phyloP scores from a whole-genome alignment of 2,797 vertebrate genomes.

The Vespertilio murinus region DNA sequence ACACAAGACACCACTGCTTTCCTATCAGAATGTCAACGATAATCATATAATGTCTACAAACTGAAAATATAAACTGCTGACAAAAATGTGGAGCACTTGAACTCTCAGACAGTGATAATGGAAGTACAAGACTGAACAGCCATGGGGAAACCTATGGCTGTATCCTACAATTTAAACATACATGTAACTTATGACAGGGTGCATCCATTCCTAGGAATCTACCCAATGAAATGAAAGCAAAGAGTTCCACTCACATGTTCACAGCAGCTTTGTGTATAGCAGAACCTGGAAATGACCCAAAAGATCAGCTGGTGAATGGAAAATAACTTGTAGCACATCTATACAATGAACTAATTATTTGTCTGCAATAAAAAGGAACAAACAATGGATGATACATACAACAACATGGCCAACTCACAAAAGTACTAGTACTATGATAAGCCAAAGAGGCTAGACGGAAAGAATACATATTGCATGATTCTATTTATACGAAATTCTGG shows the following conservation, averaged over 20 bases:
- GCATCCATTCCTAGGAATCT: neutral
- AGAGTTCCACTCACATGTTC: neutral
- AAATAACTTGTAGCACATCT: neutral
- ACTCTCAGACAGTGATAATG: neutral
- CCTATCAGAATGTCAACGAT: neutral
- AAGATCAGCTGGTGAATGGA: neutral
- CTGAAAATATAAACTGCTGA: neutral
- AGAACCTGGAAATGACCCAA: neutral
- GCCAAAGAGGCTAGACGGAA: neutral
- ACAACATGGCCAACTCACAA: neutral
- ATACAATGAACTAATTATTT: neutral
- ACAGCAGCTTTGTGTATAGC: neutral
- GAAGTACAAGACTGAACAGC: neutral
- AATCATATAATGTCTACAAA: neutral
- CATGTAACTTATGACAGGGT: neutral
- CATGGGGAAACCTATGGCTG: neutral
- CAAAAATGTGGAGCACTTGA: neutral
- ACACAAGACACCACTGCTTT: neutral
- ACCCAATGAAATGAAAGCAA: neutral
- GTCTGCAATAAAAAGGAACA: neutral
- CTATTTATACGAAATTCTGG: neutral
- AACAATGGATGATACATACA: neutral
- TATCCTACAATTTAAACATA: neutral
- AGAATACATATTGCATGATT: neutral
- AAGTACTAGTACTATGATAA: neutral